Conservation (phyloP, 2,888 invertebrate genomes). For the Eristalis intricaria region DNA sequence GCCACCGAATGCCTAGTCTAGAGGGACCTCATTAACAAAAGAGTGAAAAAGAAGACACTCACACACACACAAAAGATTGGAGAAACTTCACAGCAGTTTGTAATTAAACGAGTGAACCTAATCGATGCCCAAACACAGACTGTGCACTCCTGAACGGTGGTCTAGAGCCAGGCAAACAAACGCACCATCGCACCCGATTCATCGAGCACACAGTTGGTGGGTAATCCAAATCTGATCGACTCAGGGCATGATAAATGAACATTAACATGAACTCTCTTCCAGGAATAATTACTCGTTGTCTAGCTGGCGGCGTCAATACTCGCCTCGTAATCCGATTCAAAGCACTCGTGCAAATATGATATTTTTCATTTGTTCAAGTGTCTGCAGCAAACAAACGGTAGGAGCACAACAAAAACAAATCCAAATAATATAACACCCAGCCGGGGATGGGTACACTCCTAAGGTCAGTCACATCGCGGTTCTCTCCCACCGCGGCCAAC, state of each 20-base stretch:
- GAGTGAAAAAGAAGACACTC: neutral
- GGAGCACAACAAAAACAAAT: conserved; percentile 5
- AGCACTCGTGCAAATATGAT: conserved; percentile 9
- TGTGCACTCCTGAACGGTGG: neutral
- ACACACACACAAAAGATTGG: neutral
- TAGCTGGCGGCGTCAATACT: conserved; percentile 32
- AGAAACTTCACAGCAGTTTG: no score
- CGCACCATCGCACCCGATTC: neutral
- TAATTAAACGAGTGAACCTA: neutral
- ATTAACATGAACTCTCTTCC: conserved; percentile 36
- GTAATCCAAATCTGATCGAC: neutral
- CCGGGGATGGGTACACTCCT: conserved; percentile 5
- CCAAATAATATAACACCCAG: conserved; percentile 46
- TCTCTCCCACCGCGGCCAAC: neutral
- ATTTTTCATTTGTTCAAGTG: neutral
- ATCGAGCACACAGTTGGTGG: neutral
- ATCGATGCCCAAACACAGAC: neutral
- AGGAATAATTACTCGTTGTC: conserved; percentile 33
- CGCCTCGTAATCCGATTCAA: conserved; percentile 55
- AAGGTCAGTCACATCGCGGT: conserved; percentile 45
- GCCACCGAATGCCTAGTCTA: neutral
- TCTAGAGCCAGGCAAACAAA: neutral
- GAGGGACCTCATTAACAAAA: neutral
- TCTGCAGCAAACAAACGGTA: neutral
- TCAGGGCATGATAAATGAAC: conserved; percentile 22